Base-by-base conservation (phyloP, 2,113 vertebrate genomes). In the Phoenicopterus ruber region DNA sequence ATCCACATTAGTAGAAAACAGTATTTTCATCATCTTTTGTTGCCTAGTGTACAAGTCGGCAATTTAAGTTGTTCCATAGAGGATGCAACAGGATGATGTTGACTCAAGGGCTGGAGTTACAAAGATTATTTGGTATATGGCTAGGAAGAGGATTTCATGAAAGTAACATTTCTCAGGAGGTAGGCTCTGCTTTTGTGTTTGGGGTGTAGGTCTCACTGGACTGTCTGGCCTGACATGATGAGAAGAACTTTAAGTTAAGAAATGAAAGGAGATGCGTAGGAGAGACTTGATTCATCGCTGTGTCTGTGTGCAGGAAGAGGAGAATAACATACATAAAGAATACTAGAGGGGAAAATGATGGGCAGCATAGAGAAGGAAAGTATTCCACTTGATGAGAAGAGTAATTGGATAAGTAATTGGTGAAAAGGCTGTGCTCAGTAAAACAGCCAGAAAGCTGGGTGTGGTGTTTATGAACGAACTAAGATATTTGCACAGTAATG, bases 351-450 rank as follows among this genome's bases (percentile, higher is more conserved):
- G 32, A 5, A 82, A 40, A 61, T 61, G 61, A 83, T 96, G 79
- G 74, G 63, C 47, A 86, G 62, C 25, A 21, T 15, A 81, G 93
- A 66, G 85, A 54, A 95, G 36, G 82, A 90, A 88, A 94, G 63
- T 88, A 38, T 76, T 88, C 17, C 29, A 47, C 49, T 80, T 80
- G 78, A 77, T 92, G 93, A 83, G 32, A 71, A 58, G 42, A 80
- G 55, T 92, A 92, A 90, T 93, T 93, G 59, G 93, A 46, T 94
- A 94, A 96, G 85, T 96, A 93, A 94, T 88, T 95, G 94, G 71
- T 86, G 76, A 81, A 91, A 93, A 90, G 82, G 50, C 85, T 86
- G 57, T 21, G 36, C 49, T 77, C 20, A 25, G 63, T 96, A 59
- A 71, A 79, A 50, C 14, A 74, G 67, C 32, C 67, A 81, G 92